Evolutionary conservation across 1,140 invertebrate genomes (phyloP).

Genomic region (Camponotus vicinus): DNA sequence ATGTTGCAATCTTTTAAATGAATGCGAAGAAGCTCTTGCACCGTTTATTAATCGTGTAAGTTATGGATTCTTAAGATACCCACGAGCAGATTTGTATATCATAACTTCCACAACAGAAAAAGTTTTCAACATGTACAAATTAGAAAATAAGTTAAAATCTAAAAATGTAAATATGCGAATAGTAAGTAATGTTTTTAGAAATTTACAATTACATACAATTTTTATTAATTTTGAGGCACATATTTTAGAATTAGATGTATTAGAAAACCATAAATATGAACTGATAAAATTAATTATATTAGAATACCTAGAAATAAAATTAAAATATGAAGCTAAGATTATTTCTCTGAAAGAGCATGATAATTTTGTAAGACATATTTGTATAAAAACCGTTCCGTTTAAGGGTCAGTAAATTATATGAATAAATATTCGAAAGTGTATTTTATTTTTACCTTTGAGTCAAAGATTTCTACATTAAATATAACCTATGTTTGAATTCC

Average conservation of each 20-base stretch:
- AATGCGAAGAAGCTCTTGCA: background rate
- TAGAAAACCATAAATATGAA: conserved; percentile 14
- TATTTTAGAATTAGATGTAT: background rate
- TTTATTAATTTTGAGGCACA: conserved; percentile 1
- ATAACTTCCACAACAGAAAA: background rate
- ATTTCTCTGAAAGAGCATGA: background rate
- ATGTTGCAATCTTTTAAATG: background rate
- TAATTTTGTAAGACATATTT: background rate
- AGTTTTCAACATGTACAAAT: background rate
- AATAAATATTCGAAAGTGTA: background rate
- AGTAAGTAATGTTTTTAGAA: background rate
- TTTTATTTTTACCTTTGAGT: background rate
- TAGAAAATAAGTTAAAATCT: background rate
- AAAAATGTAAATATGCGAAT: background rate
- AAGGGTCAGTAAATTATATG: background rate
- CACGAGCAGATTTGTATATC: background rate
- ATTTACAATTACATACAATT: background rate
- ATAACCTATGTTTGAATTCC: background rate
- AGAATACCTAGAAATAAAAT: background rate
- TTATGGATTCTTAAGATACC: background rate
- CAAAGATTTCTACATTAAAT: background rate
- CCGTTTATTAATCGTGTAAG: conserved; percentile 13
- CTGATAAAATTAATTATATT: conserved; percentile 17
- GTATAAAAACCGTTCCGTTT: background rate
- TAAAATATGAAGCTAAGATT: background rate